These are phyloP conservation scores for Falco columbarius DNA, from an alignment of 2,797 vertebrate genomes.

Conservation along the genomic window DNA sequence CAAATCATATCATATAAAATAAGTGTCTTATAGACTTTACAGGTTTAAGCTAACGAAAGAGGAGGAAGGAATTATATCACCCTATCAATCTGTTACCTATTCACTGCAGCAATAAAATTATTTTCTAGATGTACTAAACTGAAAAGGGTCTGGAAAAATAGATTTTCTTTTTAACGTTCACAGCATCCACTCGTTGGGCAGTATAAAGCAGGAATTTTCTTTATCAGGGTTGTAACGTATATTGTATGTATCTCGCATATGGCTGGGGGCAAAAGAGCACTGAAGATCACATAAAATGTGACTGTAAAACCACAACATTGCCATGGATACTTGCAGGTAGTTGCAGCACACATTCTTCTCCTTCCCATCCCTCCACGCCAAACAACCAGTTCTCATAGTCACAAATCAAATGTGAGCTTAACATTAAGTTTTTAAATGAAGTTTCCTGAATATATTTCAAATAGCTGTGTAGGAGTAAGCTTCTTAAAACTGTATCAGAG, in stretches of 20 bases:
- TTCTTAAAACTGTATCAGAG: conserved; percentile 20
- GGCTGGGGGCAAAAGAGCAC: background rate
- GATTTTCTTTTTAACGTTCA: background rate
- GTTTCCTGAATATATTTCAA: conserved; percentile 17
- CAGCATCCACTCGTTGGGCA: background rate
- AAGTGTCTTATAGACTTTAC: background rate
- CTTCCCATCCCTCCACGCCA: background rate
- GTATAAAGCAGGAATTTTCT: background rate
- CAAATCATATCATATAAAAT: background rate
- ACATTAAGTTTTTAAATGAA: background rate
- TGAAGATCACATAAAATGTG: background rate
- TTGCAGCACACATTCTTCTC: background rate
- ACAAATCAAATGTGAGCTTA: background rate
- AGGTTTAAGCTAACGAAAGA: background rate
- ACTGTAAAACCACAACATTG: background rate
- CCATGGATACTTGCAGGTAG: background rate
- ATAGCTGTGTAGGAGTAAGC: conserved; percentile 20
- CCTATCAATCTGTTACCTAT: background rate
- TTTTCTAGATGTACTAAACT: background rate
- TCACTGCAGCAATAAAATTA: background rate
- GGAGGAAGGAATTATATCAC: background rate
- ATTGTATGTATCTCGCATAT: background rate
- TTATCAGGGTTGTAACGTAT: background rate
- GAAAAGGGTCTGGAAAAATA: background rate
- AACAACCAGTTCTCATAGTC: background rate